Evolutionary conservation across 2,113 vertebrate genomes (phyloP), one percentile per base, ranked within the genome.

Genomic region (Erythrolamprus reginae): DNA sequence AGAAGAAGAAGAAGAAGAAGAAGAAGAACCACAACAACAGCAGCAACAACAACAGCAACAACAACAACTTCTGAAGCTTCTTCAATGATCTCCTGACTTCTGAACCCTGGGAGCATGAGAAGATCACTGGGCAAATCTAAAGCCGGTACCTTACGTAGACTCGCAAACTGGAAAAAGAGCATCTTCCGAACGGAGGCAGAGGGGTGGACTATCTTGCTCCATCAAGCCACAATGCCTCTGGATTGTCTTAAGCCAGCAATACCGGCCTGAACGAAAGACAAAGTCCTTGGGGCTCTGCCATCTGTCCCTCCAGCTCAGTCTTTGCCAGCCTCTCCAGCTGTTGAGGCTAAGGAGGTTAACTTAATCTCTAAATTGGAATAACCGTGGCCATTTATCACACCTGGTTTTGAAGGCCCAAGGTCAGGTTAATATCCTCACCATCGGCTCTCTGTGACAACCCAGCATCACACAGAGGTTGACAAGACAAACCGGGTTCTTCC

Each of bases 271-370:
- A 1, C 13, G 19, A 53, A 84, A 51, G 4, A 3, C 1, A 13
- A 12, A 0, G 1, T 88, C 90, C 90, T 91, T 17, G 12, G 88
- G 84, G 90, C 89, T 26, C 10, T 47, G n/a, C 26, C 53, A 1
- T 0, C 45, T 38, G n/a, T 1, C 33, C 28, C 50, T 90, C 56
- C 65, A 47, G 47, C 84, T 85, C 10, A 50, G 5, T 4, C 0
- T 0, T 1, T 92, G 90, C 90, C 91, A 95, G 45, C 47, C 89
- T 70, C 42, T 55, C 91, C 95, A 94, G 91, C 93, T 96, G 94
- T 52, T 93, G 85, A 53, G 88, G 91, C 92, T 92, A 90, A 90
- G 52, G 45, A 94, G 90, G 83, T 53, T 88, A 88, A 90, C 82
- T 92, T 89, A 93, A 92, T 94, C 92, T 88, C 91, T 86, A 65